Conservation (phyloP, 2,797 vertebrate genomes). For the Lepilemur ruficaudatus region DNA sequence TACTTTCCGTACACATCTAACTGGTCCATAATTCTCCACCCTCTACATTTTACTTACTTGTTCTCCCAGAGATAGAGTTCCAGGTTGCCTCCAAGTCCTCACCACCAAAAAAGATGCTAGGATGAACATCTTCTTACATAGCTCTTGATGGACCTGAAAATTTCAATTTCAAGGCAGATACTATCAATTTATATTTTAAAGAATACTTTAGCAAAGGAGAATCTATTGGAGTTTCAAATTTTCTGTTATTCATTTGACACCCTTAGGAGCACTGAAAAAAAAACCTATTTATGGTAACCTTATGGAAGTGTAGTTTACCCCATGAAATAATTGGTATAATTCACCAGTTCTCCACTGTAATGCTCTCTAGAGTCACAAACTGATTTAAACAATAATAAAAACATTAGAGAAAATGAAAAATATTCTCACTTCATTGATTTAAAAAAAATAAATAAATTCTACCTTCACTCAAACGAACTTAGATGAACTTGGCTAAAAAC, state of each 20-base stretch:
- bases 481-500: not conserved
- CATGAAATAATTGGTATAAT: not conserved
- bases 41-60: not conserved
- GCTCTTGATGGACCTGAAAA: not conserved
- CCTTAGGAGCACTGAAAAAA: not conserved
- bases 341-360: not conserved
- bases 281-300: not conserved
- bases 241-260: not conserved
- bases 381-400: not conserved
- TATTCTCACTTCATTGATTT: not conserved
- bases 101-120: not conserved
- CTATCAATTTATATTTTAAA: not conserved
- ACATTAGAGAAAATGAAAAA: not conserved
- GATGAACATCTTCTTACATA: not conserved
- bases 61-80: not conserved
- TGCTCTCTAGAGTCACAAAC: not conserved
- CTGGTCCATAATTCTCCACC: not conserved
- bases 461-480: not conserved
- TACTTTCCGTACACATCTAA: not conserved
- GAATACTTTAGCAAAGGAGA: not conserved
- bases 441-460: not conserved
- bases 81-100: not conserved
- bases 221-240: not conserved
- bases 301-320: not conserved
- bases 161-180: not conserved